These are phyloP conservation scores for Drosophila picticornis DNA, from an alignment of 2,888 invertebrate genomes.

Conservation along the genomic window DNA sequence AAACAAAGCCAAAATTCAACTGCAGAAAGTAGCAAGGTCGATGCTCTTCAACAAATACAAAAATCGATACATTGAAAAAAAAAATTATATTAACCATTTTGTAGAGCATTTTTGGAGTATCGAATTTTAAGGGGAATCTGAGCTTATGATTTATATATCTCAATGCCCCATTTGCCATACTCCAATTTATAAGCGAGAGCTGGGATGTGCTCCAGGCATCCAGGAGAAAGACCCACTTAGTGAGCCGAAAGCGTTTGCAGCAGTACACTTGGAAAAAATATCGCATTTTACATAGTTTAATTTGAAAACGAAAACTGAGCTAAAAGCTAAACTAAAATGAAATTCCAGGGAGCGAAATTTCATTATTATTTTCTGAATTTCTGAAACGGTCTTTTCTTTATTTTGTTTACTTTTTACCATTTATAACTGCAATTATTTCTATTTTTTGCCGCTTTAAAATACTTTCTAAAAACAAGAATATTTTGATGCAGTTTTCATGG, in stretches of 20 bases:
- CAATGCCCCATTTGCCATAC: background rate
- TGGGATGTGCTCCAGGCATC: background rate
- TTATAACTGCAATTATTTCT: background rate
- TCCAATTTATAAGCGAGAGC: background rate
- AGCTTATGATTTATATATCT: background rate
- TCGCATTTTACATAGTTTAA: background rate
- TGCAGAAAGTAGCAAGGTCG: conserved; percentile 12
- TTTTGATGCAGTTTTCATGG: background rate
- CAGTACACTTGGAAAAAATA: background rate
- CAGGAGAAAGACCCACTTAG: background rate
- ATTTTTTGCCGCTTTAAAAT: background rate
- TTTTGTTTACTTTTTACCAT: background rate
- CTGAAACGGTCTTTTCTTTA: background rate
- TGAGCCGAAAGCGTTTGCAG: background rate
- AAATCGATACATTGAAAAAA: background rate
- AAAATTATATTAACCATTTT: background rate
- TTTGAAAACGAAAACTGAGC: background rate
- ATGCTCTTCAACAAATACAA: conserved; percentile 21
- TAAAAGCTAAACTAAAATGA: background rate
- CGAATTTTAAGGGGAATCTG: background rate
- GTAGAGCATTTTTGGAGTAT: background rate
- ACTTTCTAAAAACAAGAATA: background rate
- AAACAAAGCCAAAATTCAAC: conserved; percentile 24
- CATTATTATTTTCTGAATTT: background rate
- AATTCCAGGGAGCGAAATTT: background rate